Conservation (phyloP, 2,888 invertebrate genomes). For the Nasonovia ribisnigri region DNA sequence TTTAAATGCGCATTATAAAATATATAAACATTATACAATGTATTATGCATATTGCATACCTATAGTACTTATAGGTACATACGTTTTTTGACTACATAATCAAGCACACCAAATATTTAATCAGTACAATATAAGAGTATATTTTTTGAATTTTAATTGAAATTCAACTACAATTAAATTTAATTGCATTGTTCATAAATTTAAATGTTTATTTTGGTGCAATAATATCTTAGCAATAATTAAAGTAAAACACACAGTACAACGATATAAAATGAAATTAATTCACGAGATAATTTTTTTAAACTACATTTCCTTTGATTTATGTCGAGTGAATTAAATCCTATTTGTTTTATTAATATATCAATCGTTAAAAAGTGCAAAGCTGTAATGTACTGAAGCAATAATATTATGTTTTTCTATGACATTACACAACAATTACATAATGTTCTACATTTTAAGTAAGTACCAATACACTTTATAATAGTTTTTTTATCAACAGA, state of each 20-base stretch:
- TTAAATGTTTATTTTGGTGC: neutral
- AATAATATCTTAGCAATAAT: neutral
- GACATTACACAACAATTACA: neutral
- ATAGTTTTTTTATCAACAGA: neutral
- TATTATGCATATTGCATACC: neutral
- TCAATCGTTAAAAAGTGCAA: neutral
- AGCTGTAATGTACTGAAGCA: neutral
- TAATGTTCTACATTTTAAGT: neutral
- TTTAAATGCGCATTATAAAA: neutral
- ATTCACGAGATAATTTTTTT: neutral
- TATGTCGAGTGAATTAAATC: neutral
- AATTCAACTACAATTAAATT: neutral
- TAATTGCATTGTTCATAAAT: neutral
- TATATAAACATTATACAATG: neutral
- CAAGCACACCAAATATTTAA: neutral
- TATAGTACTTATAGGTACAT: neutral
- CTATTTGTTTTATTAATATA: neutral
- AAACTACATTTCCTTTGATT: neutral
- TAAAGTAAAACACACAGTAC: neutral
- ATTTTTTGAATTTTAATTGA: neutral
- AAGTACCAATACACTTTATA: neutral
- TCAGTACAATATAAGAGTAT: neutral
- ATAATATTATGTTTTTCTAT: neutral
- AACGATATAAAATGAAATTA: neutral
- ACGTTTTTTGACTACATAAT: neutral